A percentile compares a stretch with the other conserved stretches of the same genome.
These are phyloP conservation scores for Mastomys coucha DNA, from an alignment of 2,113 vertebrate genomes.

Conservation along the genomic window DNA sequence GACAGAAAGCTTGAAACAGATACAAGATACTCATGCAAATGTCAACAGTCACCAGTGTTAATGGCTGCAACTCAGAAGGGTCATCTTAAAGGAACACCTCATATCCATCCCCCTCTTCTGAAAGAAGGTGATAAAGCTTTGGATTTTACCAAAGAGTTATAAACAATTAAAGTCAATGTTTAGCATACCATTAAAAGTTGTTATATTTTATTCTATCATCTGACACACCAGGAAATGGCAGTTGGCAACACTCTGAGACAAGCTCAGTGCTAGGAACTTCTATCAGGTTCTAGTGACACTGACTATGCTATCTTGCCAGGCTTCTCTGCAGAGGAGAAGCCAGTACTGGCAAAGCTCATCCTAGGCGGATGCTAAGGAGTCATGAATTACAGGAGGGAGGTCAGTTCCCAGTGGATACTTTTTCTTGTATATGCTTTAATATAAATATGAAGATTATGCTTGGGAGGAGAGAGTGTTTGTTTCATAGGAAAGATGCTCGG, in stretches of 20 bases:
- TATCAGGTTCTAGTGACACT: not conserved
- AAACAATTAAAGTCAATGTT: not conserved
- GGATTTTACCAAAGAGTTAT: not conserved
- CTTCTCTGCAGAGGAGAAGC: not conserved
- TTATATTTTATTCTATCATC: not conserved
- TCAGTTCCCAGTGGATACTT: not conserved
- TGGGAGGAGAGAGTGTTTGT: no score
- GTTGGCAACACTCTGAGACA: not conserved
- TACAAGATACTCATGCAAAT: not conserved
- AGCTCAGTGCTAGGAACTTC: not conserved
- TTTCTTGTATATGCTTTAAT: not conserved
- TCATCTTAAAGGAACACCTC: not conserved
- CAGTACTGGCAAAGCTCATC: not conserved
- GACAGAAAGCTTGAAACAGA: constrained; percentile 45
- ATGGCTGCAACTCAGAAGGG: not conserved
- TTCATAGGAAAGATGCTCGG: not conserved
- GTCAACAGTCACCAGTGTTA: not conserved
- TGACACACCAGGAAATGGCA: not conserved
- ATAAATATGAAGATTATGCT: not conserved
- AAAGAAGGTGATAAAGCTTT: not conserved
- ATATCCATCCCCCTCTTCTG: not conserved
- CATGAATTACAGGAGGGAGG: not conserved
- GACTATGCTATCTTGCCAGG: no score
- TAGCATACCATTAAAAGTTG: not conserved
- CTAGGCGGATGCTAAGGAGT: not conserved